Evolutionary conservation across 2,113 vertebrate genomes (phyloP), one percentile per base, ranked within the genome.

Genomic region (Morone saxatilis): DNA sequence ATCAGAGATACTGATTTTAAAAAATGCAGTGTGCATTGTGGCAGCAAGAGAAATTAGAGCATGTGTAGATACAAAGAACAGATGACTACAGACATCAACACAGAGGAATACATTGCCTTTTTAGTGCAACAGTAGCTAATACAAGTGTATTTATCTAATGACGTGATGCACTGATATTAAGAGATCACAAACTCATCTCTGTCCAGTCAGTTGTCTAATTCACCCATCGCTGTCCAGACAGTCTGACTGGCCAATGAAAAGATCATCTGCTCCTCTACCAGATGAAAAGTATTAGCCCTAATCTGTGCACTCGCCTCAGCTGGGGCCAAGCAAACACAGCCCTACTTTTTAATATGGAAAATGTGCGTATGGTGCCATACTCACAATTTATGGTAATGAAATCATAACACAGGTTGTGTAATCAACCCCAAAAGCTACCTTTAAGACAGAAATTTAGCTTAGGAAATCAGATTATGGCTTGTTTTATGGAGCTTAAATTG

Each of bases 331-430:
- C 83, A 83, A 59, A 85, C 69, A 74, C 74, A 67, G 56, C 3
- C 38, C 65, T 67, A 4, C 31, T 71, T 86, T 90, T 91, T 89
- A 90, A 91, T 91, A 80, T 93, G 92, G 91, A 94, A 94, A 94
- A 91, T 88, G 59, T 78, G 84, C 56, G 59, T 79, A 56, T 71
- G 54, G 59, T 90, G 83, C 72, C 81, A 74, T 84, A 85, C 45
- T 83, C 65, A 63, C 71, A 84, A 86, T 90, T 86, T 80, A 74
- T 83, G 61, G 75, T 85, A 81, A 92, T 91, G 80, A 88, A 92
- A 92, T 90, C 83, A 90, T 87, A 91, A 91, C 66, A 76, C 25
- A 61, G 71, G 74, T 60, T 60, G 51, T 77, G 48, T 80, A 84
- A 76, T 84, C 76, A 81, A 72, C 40, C 63, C 45, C 22, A 67